A percentile compares a stretch with the other conserved stretches of the same genome.
Evolutionary conservation across 2,888 invertebrate species (phyloP).

Genomic region (Melieria omissa): DNA sequence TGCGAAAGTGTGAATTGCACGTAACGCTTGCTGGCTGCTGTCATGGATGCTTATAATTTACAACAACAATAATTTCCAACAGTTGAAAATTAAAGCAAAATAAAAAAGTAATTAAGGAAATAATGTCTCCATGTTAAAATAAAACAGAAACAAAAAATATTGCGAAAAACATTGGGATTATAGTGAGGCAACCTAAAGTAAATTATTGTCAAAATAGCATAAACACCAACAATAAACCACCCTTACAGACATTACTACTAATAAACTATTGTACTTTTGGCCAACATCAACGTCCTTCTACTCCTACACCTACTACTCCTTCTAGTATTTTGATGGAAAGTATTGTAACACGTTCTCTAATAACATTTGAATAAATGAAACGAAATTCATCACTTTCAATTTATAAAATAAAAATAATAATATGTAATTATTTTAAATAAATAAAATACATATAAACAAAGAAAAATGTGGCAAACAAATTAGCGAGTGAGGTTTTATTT

Average conservation of each 20-base stretch:
- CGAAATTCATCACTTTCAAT: constrained; percentile 16
- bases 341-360: constrained; percentile 29
- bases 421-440: constrained; percentile 30
- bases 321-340: constrained; percentile 26
- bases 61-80: too few species aligned
- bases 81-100: too few species aligned
- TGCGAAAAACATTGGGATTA: too few species aligned
- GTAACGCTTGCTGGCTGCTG: too few species aligned
- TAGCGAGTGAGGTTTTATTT: not conserved
- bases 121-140: too few species aligned
- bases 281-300: constrained; percentile 7
- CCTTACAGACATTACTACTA: not conserved
- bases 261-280: constrained; percentile 30
- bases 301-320: not conserved
- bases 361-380: not conserved
- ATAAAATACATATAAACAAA: constrained; percentile 12
- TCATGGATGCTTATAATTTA: too few species aligned
- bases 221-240: too few species aligned
- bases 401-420: not conserved
- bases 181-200: too few species aligned
- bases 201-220: too few species aligned
- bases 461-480: constrained; percentile 21
- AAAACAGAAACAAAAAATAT: too few species aligned
- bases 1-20: too few species aligned
- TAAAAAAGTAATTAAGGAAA: too few species aligned